These are phyloP conservation scores for Amblyopsis hoosieri DNA, from an alignment of 2,797 vertebrate genomes.

Conservation along the genomic window DNA sequence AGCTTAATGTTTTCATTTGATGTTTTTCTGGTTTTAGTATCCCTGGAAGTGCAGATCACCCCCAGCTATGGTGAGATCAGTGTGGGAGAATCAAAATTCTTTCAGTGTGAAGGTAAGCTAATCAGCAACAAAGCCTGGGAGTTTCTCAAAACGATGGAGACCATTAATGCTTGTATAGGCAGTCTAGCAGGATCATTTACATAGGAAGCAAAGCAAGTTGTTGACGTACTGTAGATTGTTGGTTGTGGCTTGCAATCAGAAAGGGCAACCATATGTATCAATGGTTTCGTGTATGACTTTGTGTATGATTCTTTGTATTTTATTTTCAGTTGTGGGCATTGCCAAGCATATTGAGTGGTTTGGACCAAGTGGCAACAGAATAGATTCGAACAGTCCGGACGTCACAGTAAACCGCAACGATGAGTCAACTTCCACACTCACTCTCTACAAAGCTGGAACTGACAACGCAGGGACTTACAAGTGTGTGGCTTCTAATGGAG, in stretches of 20 bases:
- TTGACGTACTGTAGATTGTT: no score
- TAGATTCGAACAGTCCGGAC: slow-evolving; percentile 87
- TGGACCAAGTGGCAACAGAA: slow-evolving; percentile 88
- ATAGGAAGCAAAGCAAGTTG: no score
- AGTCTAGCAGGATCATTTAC: no score
- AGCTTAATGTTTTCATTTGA: not conserved
- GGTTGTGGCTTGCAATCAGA: not conserved
- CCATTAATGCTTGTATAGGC: no score
- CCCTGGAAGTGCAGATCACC: slow-evolving; percentile 93
- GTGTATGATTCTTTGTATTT: slow-evolving; percentile 17
- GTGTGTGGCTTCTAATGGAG: slow-evolving; percentile 87
- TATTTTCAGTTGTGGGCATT: slow-evolving; percentile 84
- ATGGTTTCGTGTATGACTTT: not conserved
- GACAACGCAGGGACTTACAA: slow-evolving; percentile 94
- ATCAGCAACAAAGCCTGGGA: not conserved
- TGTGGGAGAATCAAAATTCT: slow-evolving; percentile 98
- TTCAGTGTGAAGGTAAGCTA: slow-evolving; percentile 92
- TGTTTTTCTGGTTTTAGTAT: slow-evolving; percentile 73
- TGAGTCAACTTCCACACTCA: slow-evolving; percentile 92
- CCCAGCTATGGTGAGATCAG: slow-evolving; percentile 95
- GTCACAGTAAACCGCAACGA: slow-evolving; percentile 90
- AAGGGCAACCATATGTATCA: not conserved
- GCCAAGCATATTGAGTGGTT: slow-evolving; percentile 95
- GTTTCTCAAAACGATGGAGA: not conserved
- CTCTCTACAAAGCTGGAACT: slow-evolving; percentile 90